phyloP scores from a whole-genome alignment of 2,113 vertebrate species.

The Daboia siamensis region DNA sequence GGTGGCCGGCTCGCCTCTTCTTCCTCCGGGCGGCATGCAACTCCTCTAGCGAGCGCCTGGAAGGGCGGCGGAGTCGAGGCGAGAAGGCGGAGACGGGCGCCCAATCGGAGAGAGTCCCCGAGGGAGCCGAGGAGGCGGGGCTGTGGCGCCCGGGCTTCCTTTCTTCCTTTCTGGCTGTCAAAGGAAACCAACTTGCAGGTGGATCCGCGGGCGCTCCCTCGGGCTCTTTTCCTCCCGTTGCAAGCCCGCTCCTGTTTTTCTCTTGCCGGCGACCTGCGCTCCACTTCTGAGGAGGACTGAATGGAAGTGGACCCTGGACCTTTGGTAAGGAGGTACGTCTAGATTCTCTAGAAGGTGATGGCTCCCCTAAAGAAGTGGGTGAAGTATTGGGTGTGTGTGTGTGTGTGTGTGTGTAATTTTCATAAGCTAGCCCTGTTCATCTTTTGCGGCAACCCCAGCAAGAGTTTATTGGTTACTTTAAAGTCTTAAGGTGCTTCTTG shows the following conservation, averaged over 20 bases:
- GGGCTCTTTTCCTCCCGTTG: too few species aligned
- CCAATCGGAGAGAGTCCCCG: background rate
- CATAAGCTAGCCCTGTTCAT: background rate
- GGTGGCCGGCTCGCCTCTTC: too few species aligned
- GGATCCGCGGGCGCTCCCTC: background rate
- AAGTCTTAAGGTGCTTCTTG: background rate
- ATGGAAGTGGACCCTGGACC: background rate
- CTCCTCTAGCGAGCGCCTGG: background rate
- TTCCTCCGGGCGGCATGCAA: background rate
- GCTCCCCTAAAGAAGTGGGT: background rate
- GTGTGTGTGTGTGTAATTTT: background rate
- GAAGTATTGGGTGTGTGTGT: background rate
- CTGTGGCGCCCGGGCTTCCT: background rate
- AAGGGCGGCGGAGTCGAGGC: background rate
- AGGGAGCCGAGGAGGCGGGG: background rate
- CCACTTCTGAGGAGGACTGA: background rate
- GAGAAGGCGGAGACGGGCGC: background rate
- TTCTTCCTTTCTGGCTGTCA: background rate
- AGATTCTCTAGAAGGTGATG: background rate
- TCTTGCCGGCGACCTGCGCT: background rate
- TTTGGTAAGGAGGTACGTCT: background rate
- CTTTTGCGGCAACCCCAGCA: background rate
- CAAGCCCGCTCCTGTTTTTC: background rate
- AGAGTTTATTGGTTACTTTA: background rate
- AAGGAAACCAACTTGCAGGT: background rate